Base-by-base conservation (phyloP, 2,888 invertebrate species). In the Dexiosoma caninum region DNA sequence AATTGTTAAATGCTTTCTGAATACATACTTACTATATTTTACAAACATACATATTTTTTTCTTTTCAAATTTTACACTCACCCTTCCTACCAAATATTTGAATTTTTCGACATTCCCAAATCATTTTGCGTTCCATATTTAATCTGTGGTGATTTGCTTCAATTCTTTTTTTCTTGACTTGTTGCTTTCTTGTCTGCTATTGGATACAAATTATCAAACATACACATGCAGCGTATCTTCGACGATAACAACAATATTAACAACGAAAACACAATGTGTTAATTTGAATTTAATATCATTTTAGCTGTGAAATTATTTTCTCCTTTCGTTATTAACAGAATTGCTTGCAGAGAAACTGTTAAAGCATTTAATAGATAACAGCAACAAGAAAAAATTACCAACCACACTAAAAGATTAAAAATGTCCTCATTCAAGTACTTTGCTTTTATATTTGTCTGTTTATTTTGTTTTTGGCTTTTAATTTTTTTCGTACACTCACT, bases 41-140 rank as follows among this genome's bases (percentile, higher is more conserved):
- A n/a, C n/a, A n/a, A n/a, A n/a, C 6, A 27, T 27, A 27, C 42
- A 44, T 9, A 14, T 16, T 44, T 10, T 44, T 44, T 44, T 19
- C 10, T 9, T 55, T 23, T 10, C 12, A 46, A 1, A 19, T 27
- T n/a, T 40, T 21, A 21, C n/a, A 82, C 81, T 83, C 72, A 84
- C 83, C 83, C 19, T 49, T 67, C 40, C 30, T 55, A 44, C 79
- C 69, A 70, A 69, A 62, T 46, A 81, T 74, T 60, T 82, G 74
- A 4, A 78, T 57, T 70, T 75, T 81, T 74, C 78, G 67, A 55
- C 59, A 71, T 42, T 78, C 76, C 76, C 82, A 76, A 59, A 74
- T 74, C 82, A 84, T 83, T 19, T 64, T 59, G 30, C 40, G 16
- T 32, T 27, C 6, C 62, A 64, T 55, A 16, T 44, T 53, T 14